Percentiles rank a stretch among this genome's conserved stretches.
These are phyloP conservation scores for Atta texana DNA, from an alignment of 1,140 invertebrate species.

Conservation along the genomic window DNA sequence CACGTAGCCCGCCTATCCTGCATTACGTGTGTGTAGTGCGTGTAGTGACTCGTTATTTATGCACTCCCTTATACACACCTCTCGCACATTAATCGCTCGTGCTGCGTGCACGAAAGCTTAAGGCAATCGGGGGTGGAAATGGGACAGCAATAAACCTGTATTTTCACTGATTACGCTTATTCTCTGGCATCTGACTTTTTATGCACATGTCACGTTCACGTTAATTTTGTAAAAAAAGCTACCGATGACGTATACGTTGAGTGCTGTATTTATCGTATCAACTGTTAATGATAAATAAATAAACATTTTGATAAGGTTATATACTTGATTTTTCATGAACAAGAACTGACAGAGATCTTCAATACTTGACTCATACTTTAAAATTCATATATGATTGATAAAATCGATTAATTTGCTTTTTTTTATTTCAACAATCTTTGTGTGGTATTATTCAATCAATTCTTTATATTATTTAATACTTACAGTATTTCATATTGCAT, in stretches of 20 bases:
- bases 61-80: slow-evolving; percentile 41
- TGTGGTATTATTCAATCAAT: background rate
- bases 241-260: background rate
- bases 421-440: no score
- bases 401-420: background rate
- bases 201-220: background rate
- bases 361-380: background rate
- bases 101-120: slow-evolving; percentile 28
- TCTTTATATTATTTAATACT: background rate
- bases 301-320: background rate
- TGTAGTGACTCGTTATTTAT: slow-evolving; percentile 59
- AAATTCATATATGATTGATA: background rate
- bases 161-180: slow-evolving; percentile 41
- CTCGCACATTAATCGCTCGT: slow-evolving; percentile 30
- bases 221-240: slow-evolving; percentile 16
- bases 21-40: slow-evolving; percentile 12
- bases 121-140: slow-evolving; percentile 45
- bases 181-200: slow-evolving; percentile 12
- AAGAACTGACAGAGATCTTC: background rate
- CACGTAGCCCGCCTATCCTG: slow-evolving; percentile 51
- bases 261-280: background rate
- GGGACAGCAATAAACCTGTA: slow-evolving; percentile 25
- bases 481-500: background rate
- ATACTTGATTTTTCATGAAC: background rate
- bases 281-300: background rate